These are phyloP conservation scores for Andrena haemorrhoa DNA, from an alignment of 2,888 invertebrate species.

Conservation along the genomic window DNA sequence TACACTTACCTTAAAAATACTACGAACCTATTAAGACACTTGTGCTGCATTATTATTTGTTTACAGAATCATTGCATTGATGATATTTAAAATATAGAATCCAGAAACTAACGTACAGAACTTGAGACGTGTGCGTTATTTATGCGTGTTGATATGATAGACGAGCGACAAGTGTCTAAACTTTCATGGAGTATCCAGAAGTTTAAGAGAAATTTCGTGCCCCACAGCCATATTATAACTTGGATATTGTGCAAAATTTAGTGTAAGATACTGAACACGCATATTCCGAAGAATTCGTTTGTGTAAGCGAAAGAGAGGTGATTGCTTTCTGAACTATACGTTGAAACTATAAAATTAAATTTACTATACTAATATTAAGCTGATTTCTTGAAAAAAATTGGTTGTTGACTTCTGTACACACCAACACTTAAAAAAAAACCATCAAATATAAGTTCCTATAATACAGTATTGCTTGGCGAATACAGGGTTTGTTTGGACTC, in stretches of 20 bases:
- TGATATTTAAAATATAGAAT: neutral
- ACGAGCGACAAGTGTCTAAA: conserved; percentile 27
- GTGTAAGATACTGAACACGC: neutral
- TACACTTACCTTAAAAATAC: too few species aligned
- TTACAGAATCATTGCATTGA: neutral
- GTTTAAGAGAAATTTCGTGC: conserved; percentile 32
- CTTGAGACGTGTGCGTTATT: conserved; percentile 1
- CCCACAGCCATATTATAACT: conserved; percentile 19
- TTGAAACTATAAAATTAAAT: too few species aligned
- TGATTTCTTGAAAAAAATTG: too few species aligned
- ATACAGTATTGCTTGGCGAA: too few species aligned
- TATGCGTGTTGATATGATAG: conserved; percentile 10
- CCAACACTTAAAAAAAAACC: too few species aligned
- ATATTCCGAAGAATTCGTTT: neutral
- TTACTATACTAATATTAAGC: too few species aligned
- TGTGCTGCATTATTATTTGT: neutral
- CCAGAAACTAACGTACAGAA: conserved; percentile 2
- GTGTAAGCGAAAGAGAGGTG: too few species aligned
- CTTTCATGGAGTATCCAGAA: conserved; percentile 23
- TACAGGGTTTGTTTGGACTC: too few species aligned
- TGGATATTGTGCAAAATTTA: conserved; percentile 19
- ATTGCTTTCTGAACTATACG: too few species aligned
- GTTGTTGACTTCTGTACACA: too few species aligned
- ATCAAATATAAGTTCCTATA: too few species aligned
- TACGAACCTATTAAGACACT: too few species aligned